Percentiles rank a stretch among this genome's conserved stretches.
phyloP scores from a whole-genome alignment of 92 coral and sea anemone genomes.

The Zoanthus sansibaricus region DNA sequence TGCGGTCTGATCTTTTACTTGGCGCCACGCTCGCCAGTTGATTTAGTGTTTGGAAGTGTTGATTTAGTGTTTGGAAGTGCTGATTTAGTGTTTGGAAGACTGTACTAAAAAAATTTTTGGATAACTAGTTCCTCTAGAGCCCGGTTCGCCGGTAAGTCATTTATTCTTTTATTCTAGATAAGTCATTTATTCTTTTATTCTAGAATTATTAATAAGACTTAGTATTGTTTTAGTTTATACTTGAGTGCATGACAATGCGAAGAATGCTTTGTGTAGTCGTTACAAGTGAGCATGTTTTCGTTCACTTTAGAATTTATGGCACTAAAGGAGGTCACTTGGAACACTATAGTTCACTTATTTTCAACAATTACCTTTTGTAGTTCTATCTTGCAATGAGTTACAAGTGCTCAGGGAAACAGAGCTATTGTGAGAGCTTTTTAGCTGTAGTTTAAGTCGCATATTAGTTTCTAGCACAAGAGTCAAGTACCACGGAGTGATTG shows the following conservation, averaged over 20 bases:
- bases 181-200: too few species aligned
- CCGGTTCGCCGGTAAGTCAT: background rate
- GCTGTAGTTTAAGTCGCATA: conserved; percentile 12
- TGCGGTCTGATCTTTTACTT: too few species aligned
- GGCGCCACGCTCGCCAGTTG: too few species aligned
- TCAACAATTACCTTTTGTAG: background rate
- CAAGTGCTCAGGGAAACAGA: conserved; percentile 25
- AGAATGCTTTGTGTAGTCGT: conserved; percentile 32
- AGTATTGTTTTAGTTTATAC: background rate
- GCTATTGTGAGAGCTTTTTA: background rate
- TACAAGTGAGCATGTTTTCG: conserved; percentile 11
- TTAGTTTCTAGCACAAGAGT: conserved; percentile 14
- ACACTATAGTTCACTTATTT: conserved; percentile 18
- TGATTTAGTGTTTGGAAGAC: background rate
- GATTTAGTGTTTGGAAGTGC: background rate
- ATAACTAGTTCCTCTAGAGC: conserved; percentile 28
- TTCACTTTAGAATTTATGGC: conserved; percentile 14
- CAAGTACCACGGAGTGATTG: conserved; percentile 31
- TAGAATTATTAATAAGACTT: background rate
- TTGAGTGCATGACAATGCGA: background rate
- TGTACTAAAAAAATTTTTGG: background rate
- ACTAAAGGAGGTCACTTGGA: conserved; percentile 25
- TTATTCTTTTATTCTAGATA: background rate
- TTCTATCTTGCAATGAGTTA: background rate
- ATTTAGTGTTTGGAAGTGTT: background rate